Percentiles rank a stretch among this genome's conserved stretches.
These are phyloP conservation scores for Thysanoteuthis rhombus DNA, from an alignment of 2,888 invertebrate species.

Conservation along the genomic window DNA sequence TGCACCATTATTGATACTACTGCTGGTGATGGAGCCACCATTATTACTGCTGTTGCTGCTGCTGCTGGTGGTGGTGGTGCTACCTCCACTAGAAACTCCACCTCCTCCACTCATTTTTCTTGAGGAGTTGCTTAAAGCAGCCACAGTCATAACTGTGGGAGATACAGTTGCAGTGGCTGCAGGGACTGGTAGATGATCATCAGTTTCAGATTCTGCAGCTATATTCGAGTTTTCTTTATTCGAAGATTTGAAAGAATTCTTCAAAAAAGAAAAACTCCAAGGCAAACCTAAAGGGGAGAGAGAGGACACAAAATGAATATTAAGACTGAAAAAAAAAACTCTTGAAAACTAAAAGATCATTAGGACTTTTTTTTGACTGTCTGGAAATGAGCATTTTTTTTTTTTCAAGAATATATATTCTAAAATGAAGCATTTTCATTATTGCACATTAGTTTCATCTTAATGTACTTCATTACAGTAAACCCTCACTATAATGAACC, in stretches of 20 bases:
- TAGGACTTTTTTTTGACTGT: too few relatives aligned
- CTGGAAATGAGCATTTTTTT: too few relatives aligned
- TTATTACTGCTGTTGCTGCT: neutral
- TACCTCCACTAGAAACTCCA: neutral
- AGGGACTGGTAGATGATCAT: neutral
- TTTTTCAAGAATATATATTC: too few relatives aligned
- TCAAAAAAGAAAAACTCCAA: conserved; percentile 43
- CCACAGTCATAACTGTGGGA: neutral
- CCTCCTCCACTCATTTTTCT: neutral
- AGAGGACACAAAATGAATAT: too few relatives aligned
- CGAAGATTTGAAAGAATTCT: conserved; percentile 25
- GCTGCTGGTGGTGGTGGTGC: too few relatives aligned
- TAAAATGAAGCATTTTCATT: too few relatives aligned
- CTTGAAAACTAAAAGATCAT: too few relatives aligned
- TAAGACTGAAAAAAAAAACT: too few relatives aligned
- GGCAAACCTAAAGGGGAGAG: conserved; percentile 38
- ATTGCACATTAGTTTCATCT: too few relatives aligned
- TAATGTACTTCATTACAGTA: too few relatives aligned
- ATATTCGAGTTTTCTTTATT: neutral
- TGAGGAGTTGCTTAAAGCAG: conserved; percentile 15
- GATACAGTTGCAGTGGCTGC: neutral
- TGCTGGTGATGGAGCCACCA: neutral
- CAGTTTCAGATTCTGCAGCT: neutral
- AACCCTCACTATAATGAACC: too few relatives aligned
- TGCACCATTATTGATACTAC: neutral